Conservation (phyloP, 2,113 vertebrate genomes). For the Mesembrinibis cayennensis region DNA sequence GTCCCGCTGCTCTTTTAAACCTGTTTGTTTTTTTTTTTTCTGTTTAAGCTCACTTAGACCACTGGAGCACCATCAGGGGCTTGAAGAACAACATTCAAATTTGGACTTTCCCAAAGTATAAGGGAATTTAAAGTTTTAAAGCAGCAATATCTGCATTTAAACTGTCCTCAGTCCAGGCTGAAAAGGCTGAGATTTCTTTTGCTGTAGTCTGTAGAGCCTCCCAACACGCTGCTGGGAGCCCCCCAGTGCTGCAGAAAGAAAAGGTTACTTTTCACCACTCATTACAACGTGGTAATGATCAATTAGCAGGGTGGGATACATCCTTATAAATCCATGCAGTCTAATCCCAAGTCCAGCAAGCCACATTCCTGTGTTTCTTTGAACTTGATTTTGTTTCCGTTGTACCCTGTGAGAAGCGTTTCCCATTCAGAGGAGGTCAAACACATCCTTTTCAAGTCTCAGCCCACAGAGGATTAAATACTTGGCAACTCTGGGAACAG, state of each 20-base stretch:
- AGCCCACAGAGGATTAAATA: neutral
- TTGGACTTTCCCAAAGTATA: neutral
- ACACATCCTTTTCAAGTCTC: neutral
- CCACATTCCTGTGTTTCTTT: conserved; percentile 15
- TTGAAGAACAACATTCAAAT: neutral
- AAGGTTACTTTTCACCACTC: neutral
- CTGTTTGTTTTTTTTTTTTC: neutral
- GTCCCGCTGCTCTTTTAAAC: neutral
- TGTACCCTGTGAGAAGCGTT: neutral
- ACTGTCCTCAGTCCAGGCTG: neutral
- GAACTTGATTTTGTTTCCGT: neutral
- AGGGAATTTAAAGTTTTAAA: neutral
- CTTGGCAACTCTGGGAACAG: neutral
- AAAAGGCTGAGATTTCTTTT: neutral
- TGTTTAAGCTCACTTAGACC: neutral
- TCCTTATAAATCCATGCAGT: neutral
- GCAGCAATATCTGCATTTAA: neutral
- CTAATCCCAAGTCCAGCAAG: neutral
- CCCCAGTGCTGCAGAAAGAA: neutral
- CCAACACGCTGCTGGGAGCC: neutral
- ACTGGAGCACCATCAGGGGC: neutral
- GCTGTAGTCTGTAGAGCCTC: neutral
- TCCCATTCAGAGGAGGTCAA: neutral
- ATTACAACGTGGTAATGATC: neutral
- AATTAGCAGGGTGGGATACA: neutral